Conservation (phyloP, 1,140 invertebrate genomes). For the Drosophila kanapiae region DNA sequence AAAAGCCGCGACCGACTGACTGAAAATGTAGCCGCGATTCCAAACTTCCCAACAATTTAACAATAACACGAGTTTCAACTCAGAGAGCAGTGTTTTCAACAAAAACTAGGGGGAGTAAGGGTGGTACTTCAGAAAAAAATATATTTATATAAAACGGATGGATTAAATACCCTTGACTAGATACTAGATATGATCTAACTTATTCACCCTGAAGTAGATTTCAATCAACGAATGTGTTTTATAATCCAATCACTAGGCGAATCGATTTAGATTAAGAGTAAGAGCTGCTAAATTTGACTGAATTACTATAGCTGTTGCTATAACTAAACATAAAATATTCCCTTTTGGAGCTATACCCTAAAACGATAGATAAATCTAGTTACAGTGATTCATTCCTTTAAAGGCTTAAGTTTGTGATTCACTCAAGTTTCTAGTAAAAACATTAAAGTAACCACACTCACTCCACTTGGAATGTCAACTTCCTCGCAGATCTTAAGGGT, state of each 20-base stretch:
- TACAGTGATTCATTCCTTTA: background rate
- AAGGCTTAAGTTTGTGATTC: background rate
- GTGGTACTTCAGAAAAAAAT: background rate
- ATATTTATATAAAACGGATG: background rate
- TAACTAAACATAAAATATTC: too few species aligned
- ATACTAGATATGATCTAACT: background rate
- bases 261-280: background rate
- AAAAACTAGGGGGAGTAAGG: background rate
- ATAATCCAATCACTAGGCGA: background rate
- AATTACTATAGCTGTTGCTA: too few species aligned
- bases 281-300: too few species aligned
- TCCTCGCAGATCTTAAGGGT: background rate
- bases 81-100: conserved; percentile 45
- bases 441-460: background rate
- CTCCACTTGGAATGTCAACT: conserved; percentile 1
- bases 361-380: background rate
- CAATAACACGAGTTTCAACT: conserved; percentile 76
- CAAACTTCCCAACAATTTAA: conserved; percentile 71
- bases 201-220: background rate
- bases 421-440: background rate
- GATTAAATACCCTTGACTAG: conserved; percentile 2
- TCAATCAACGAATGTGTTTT: background rate
- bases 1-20: conserved; percentile 27
- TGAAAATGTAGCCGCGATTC: conserved; percentile 58
- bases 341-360: too few species aligned